A percentile compares a stretch with the other conserved stretches of the same genome.
These are phyloP conservation scores for Sebastes kiyomatsui DNA, from an alignment of 2,797 vertebrate species.

Conservation along the genomic window DNA sequence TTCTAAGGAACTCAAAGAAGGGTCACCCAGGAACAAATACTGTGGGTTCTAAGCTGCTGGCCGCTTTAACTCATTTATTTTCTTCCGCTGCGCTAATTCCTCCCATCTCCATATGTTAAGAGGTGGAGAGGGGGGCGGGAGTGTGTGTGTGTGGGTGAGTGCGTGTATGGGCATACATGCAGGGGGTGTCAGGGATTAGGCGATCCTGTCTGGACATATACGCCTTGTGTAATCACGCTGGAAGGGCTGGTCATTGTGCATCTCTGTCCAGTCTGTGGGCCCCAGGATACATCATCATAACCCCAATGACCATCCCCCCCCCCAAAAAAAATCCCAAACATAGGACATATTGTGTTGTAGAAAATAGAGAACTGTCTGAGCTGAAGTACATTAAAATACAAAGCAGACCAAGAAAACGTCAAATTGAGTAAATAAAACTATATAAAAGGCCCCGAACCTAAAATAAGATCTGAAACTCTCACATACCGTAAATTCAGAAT, in stretches of 20 bases:
- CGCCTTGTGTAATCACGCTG: constrained; percentile 81
- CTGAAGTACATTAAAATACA: background rate
- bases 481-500: background rate
- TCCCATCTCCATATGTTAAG: constrained; percentile 81
- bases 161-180: constrained; percentile 3
- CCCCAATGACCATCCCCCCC: background rate
- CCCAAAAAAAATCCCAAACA: background rate
- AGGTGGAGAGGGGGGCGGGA: constrained; percentile 1
- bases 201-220: constrained; percentile 77
- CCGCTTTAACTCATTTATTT: constrained; percentile 81
- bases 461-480: background rate
- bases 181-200: constrained; percentile 77
- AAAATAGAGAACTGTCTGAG: background rate
- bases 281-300: constrained; percentile 16
- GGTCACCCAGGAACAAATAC: constrained; percentile 65
- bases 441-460: background rate
- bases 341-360: background rate
- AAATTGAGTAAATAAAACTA: background rate
- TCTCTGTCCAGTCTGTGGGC: constrained; percentile 60
- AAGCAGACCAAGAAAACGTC: background rate
- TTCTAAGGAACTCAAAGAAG: constrained; percentile 56
- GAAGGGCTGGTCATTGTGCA: constrained; percentile 67
- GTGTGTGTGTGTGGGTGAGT: background rate
- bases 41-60: constrained; percentile 55
- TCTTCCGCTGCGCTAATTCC: constrained; percentile 82